phyloP scores from a whole-genome alignment of 1,140 invertebrate species.

The Zaprionus nigranus region DNA sequence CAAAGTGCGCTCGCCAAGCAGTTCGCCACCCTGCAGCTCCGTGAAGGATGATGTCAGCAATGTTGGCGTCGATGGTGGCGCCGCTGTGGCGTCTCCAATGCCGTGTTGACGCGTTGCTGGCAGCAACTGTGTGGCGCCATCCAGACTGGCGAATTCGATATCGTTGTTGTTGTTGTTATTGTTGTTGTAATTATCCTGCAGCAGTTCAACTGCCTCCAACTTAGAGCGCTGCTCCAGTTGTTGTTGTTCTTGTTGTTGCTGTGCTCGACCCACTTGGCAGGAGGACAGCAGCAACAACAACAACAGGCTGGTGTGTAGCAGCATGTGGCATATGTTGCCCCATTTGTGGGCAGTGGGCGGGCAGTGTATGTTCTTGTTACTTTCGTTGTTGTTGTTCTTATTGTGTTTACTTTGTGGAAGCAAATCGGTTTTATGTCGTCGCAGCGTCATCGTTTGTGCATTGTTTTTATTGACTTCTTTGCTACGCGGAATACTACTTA shows the following conservation, averaged over 20 bases:
- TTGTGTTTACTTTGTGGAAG: slow-evolving; percentile 47
- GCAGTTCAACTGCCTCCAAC: slow-evolving; percentile 57
- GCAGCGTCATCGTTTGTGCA: slow-evolving; percentile 75
- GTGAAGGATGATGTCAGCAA: slow-evolving; percentile 76
- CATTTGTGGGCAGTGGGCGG: slow-evolving; percentile 47
- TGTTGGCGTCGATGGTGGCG: slow-evolving; percentile 58
- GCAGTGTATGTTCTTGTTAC: slow-evolving; percentile 19
- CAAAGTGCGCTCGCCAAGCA: slow-evolving; percentile 85
- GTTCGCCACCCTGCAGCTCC: slow-evolving; percentile 84
- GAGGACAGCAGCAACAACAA: slow-evolving; percentile 38
- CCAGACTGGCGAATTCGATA: slow-evolving; percentile 81
- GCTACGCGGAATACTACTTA: slow-evolving; percentile 28
- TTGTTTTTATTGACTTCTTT: slow-evolving; percentile 59
- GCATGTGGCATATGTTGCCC: slow-evolving; percentile 58
- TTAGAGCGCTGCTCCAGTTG: slow-evolving; percentile 27
- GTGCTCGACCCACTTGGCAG: slow-evolving; percentile 68
- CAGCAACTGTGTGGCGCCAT: slow-evolving; percentile 74
- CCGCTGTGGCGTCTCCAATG: slow-evolving; percentile 57
- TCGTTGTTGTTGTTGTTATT: slow-evolving; percentile 57
- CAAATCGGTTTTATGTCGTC: slow-evolving; percentile 65
- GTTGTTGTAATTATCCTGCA: slow-evolving; percentile 60
- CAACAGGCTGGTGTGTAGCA: slow-evolving; percentile 34
- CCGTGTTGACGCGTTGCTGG: slow-evolving; percentile 58
- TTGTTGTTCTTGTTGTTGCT: slow-evolving; percentile 41
- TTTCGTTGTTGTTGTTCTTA: slow-evolving; percentile 24